Evolutionary conservation across 2,113 vertebrate species (phyloP).

Genomic region (Pitta sordida): DNA sequence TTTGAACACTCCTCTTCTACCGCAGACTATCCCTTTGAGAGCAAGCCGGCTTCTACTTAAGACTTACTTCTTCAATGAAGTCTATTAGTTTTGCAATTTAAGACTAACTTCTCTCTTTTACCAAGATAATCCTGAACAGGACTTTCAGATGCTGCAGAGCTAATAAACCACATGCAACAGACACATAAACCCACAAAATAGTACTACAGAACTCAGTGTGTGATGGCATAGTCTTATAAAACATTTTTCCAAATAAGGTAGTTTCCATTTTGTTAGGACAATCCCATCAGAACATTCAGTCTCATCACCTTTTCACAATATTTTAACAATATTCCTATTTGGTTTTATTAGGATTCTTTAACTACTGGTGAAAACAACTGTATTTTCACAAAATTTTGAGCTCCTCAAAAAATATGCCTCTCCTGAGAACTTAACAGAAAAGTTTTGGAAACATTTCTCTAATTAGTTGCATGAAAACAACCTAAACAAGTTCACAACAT

Average conservation of each 20-base stretch:
- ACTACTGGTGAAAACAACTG: neutral
- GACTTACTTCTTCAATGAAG: neutral
- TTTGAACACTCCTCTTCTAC: neutral
- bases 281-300: neutral
- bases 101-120: neutral
- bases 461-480: neutral
- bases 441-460: neutral
- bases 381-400: neutral
- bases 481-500: neutral
- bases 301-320: neutral
- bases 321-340: neutral
- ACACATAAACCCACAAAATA: neutral
- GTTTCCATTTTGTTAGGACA: neutral
- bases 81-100: neutral
- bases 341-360: neutral
- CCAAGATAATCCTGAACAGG: neutral
- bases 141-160: neutral
- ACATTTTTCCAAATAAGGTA: neutral
- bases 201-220: neutral
- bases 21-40: neutral
- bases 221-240: neutral
- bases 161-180: neutral
- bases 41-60: neutral
- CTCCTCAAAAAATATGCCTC: neutral
- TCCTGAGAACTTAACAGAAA: neutral